These are phyloP conservation scores for Entomobrya multifasciata DNA, from an alignment of 2,888 invertebrate genomes.

Conservation along the genomic window DNA sequence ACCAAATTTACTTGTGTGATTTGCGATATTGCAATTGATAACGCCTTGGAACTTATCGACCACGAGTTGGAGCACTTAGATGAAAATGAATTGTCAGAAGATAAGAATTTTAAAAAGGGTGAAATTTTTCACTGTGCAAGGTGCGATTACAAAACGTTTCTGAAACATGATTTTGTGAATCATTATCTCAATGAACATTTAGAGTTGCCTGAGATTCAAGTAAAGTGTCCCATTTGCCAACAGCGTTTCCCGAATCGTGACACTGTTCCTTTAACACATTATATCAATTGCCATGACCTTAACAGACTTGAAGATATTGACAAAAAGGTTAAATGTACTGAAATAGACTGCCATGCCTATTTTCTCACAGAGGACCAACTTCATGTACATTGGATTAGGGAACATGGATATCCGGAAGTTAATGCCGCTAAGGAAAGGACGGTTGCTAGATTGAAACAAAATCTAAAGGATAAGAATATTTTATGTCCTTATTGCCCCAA, in stretches of 20 bases:
- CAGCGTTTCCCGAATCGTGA: not conserved
- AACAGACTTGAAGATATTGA: not conserved
- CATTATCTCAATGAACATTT: not conserved
- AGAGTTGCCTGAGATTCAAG: not conserved
- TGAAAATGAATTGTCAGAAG: not conserved
- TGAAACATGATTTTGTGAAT: not conserved
- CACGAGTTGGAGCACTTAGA: not conserved
- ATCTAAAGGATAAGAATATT: no score
- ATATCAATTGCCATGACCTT: not conserved
- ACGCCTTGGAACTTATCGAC: no score
- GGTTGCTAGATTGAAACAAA: no score
- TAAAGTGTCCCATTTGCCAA: not conserved
- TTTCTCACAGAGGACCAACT: conserved; percentile 3
- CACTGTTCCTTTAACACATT: not conserved
- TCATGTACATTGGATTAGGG: not conserved
- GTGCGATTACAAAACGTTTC: not conserved
- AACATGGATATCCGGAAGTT: no score
- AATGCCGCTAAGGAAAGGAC: no score
- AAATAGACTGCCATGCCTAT: not conserved
- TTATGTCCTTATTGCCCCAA: no score
- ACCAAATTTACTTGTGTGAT: no score
- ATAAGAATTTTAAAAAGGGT: not conserved
- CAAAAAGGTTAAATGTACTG: not conserved
- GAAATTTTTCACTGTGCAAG: not conserved
- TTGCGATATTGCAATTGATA: no score